A percentile compares a stretch with the other conserved stretches of the same genome.
Conservation (phyloP, 2,113 vertebrate species). For the Eulemur macaco region DNA sequence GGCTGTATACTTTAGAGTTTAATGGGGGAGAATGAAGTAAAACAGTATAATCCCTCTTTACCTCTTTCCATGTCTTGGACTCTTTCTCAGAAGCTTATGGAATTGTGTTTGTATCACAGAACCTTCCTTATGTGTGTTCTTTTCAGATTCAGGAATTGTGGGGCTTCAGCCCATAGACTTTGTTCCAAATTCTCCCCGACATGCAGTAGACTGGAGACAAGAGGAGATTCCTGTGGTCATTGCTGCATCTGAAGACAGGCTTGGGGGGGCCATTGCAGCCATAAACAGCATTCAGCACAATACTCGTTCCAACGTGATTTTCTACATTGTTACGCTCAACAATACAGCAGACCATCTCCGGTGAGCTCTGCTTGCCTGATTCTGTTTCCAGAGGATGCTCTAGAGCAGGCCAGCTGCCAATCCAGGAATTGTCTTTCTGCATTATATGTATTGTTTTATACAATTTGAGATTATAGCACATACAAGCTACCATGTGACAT, state of each 20-base stretch:
- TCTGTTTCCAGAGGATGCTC: not conserved
- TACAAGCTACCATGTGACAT: not conserved
- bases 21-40: not conserved
- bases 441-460: not conserved
- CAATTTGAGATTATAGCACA: not conserved
- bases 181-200: conserved; percentile 82
- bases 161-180: conserved; percentile 91
- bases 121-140: conserved; percentile 42
- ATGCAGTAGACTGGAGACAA: conserved; percentile 72
- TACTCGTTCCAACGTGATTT: conserved; percentile 91
- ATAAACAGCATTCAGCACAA: conserved; percentile 94
- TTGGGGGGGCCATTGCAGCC: conserved; percentile 93
- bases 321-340: conserved; percentile 95
- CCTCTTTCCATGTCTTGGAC: conserved; percentile 9
- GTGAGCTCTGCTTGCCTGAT: conserved; percentile 81
- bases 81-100: not conserved
- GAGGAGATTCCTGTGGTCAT: conserved; percentile 94
- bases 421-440: not conserved
- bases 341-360: conserved; percentile 92
- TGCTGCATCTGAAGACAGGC: conserved; percentile 92
- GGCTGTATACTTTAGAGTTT: not conserved
- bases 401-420: not conserved
- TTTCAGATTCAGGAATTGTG: conserved; percentile 87
- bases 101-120: not conserved
- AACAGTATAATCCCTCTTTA: not conserved